Base-by-base conservation (phyloP, 2,797 vertebrate genomes). In the Botia kubotai region DNA sequence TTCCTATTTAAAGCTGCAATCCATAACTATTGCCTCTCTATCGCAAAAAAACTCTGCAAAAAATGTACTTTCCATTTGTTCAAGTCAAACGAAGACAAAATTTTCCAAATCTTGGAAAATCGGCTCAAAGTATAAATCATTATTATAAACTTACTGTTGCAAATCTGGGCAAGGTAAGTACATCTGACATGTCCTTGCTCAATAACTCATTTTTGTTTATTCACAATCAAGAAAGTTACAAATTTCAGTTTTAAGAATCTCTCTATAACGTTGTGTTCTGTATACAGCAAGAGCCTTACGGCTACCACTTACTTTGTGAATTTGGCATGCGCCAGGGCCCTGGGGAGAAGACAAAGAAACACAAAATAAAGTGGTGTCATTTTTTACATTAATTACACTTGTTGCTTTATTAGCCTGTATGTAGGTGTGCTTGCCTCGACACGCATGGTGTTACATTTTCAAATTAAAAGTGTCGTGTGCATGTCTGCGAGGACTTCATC, bases 261-360 rank as follows among this genome's bases (percentile, higher is more conserved):
- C 13, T 43, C 33, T 39, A n/a, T 62, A 33, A 72, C 55, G 16
- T 62, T 4, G 4, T 63, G 7, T 66, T 57, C 1, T 6, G 0
- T 58, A 33, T 52, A 77, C 17, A 55, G 11, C 58, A 5, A 23
- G 39, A 33, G 36, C 39, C 69, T 17, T 36, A 66, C 52, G 29
- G 3, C 23, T 36, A 72, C 52, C 65, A 97, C 98, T 97, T 94
- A 99, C 98, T 98, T 99, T 86, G 98, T 99, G 90, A 99, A 99
- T 89, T 98, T 99, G 91, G 96, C 95, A 39, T 99, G 98, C 79
- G 98, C 98, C 1, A 99, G 97, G 62, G 97, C 98, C 92, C 98
- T 99, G 90, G 50, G 91, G 89, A 87, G 63, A 26, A 83, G 48
- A 75, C 46, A 83, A 4, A 13, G 5, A 65, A 36, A 16, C 26